A percentile compares a stretch with the other conserved stretches of the same genome.
These are phyloP conservation scores for Nothobranchius kuhntae DNA, from an alignment of 2,113 vertebrate species.

Conservation along the genomic window DNA sequence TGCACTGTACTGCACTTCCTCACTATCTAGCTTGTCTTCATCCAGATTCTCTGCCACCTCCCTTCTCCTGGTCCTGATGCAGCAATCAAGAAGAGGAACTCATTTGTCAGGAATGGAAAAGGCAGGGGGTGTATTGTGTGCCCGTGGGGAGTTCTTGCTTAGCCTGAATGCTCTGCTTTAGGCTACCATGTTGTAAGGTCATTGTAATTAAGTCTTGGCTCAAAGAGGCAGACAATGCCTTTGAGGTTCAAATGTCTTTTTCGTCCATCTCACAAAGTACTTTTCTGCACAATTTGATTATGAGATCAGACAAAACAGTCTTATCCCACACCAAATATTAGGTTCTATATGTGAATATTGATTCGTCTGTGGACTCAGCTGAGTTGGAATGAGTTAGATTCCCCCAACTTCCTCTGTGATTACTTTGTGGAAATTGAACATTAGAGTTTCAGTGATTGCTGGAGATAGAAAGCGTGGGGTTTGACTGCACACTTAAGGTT, in stretches of 20 bases:
- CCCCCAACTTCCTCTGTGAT: slow-evolving; percentile 68
- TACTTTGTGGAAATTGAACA: slow-evolving; percentile 77
- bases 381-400: slow-evolving; percentile 70
- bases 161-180: slow-evolving; percentile 56
- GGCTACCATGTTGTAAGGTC: slow-evolving; percentile 74
- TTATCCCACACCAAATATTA: slow-evolving; percentile 70
- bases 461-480: slow-evolving; percentile 39
- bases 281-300: slow-evolving; percentile 58
- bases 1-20: not conserved
- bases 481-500: slow-evolving; percentile 62
- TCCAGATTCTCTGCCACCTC: not conserved
- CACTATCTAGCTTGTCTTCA: not conserved
- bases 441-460: slow-evolving; percentile 70
- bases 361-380: slow-evolving; percentile 68
- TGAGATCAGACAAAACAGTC: slow-evolving; percentile 63
- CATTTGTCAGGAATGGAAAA: slow-evolving; percentile 65
- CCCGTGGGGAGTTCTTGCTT: slow-evolving; percentile 37
- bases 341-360: slow-evolving; percentile 70
- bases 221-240: slow-evolving; percentile 66
- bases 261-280: slow-evolving; percentile 60
- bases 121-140: slow-evolving; percentile 59
- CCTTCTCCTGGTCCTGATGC: slow-evolving; percentile 46
- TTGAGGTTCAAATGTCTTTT: slow-evolving; percentile 75
- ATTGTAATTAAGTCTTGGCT: slow-evolving; percentile 77
- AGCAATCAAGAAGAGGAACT: slow-evolving; percentile 66